Base-by-base conservation (phyloP, 2,888 invertebrate species). In the Lasioglossum villosulum region DNA sequence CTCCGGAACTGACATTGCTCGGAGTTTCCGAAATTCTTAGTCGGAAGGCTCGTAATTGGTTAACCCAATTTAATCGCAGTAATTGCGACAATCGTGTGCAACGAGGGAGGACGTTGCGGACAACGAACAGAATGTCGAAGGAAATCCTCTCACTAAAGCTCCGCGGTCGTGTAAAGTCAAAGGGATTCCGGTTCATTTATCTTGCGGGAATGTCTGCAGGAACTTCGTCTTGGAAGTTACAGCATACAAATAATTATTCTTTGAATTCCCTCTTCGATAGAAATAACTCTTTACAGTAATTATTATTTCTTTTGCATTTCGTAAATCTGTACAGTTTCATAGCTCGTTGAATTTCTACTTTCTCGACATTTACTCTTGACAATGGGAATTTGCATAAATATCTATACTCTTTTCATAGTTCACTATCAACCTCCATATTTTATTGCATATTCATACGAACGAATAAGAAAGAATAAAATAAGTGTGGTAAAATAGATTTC, bases 171-270 rank as follows among this genome's bases (percentile, higher is more conserved):
- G 86, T 75, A 85, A 87, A 86, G 83, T 86, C 88, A 89, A 88
- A 88, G 86, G 85, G 77, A 88, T 90, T 90, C 82, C 82, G 82
- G 86, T 90, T 91, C 88, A 89, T 91, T 92, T 90, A 83, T 86
- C 71, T 52, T 83, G 59, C 68, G n/a, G 48, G 73, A 16, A 84
- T 78, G 77, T 16, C n/a, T 56, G 34, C 27, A 45, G 80, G 66
- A 42, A 71, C 76, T 66, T 74, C 70, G 79, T 75, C 73, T n/a
- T 83, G 84, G 84, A 86, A 87, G 89, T 87, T 88, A 88, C 78
- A 82, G 83, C 88, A 84, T 81, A 82, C 72, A 84, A 80, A 73
- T 84, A 59, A 30, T 74, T 56, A 45, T 59, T 79, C 56, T 75
- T 70, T 68, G 74, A 78, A 76, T 52, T 30, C 81, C 45, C 59